These are phyloP conservation scores for Catagonus wagneri DNA, from an alignment of 2,113 vertebrate species.

Conservation along the genomic window DNA sequence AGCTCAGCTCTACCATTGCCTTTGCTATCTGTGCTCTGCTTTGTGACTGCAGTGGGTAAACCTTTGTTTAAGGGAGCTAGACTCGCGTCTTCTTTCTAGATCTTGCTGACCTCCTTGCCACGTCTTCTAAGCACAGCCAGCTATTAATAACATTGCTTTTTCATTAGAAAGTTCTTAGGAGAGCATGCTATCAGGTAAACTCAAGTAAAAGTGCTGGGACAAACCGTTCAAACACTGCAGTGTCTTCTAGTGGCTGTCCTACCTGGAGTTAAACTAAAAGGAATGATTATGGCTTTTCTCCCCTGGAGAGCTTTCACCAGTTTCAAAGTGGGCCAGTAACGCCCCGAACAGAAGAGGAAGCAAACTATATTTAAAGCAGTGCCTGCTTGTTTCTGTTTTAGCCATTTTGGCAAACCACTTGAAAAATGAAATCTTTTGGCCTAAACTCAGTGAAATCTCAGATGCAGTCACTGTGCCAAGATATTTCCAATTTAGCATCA, in stretches of 20 bases:
- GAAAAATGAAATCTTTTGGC: slow-evolving; percentile 71
- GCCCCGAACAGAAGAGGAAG: slow-evolving; percentile 60
- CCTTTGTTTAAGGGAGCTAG: not conserved
- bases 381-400: slow-evolving; percentile 59
- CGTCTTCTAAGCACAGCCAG: not conserved
- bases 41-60: not conserved
- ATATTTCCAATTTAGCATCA: slow-evolving; percentile 36
- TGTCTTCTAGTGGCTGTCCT: not conserved
- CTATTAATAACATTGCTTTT: not conserved
- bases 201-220: slow-evolving; percentile 14
- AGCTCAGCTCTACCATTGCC: not conserved
- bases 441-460: slow-evolving; percentile 56
- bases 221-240: slow-evolving; percentile 11
- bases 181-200: not conserved
- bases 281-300: slow-evolving; percentile 16
- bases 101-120: not conserved
- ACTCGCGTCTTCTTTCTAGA: not conserved
- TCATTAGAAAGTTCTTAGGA: slow-evolving; percentile 42
- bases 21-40: not conserved
- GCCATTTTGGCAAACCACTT: slow-evolving; percentile 68
- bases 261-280: slow-evolving; percentile 60
- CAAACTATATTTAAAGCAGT: slow-evolving; percentile 57
- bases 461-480: slow-evolving; percentile 45
- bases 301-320: slow-evolving; percentile 22
- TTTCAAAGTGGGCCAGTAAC: slow-evolving; percentile 72